These are phyloP conservation scores for Eptesicus fuscus DNA, from an alignment of 2,113 vertebrate species.

Conservation along the genomic window DNA sequence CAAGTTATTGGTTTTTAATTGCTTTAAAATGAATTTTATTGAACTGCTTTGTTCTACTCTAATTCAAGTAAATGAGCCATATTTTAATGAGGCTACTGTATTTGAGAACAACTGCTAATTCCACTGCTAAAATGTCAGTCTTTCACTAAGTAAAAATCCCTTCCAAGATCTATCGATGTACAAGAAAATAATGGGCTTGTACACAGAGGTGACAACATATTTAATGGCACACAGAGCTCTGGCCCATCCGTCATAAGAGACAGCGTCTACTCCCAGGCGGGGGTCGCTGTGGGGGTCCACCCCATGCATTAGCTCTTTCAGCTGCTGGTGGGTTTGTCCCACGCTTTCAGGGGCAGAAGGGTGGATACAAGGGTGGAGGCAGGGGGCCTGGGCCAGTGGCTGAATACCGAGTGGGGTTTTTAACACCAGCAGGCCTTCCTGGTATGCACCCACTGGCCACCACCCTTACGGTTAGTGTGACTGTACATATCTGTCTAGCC, in stretches of 20 bases:
- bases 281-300: not conserved
- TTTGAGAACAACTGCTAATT: conserved; percentile 14
- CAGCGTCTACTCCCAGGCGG: not conserved
- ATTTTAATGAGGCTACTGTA: conserved; percentile 41
- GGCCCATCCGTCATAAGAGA: not conserved
- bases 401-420: not conserved
- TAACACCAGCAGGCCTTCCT: not conserved
- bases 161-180: conserved; percentile 1
- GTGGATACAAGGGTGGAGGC: not conserved
- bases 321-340: not conserved
- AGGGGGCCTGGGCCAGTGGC: no score
- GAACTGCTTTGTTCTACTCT: conserved; percentile 46
- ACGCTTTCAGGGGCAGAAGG: not conserved
- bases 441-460: not conserved
- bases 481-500: not conserved
- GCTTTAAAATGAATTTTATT: conserved; percentile 54
- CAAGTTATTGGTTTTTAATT: conserved; percentile 54
- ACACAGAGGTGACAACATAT: not conserved
- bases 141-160: not conserved
- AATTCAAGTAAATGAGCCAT: conserved; percentile 27
- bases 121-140: conserved; percentile 18
- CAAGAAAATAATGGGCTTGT: not conserved
- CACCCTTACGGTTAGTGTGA: not conserved
- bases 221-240: not conserved
- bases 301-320: not conserved